Evolutionary conservation across 2,888 invertebrate genomes (phyloP).

Genomic region (Eubasilissa splendida): DNA sequence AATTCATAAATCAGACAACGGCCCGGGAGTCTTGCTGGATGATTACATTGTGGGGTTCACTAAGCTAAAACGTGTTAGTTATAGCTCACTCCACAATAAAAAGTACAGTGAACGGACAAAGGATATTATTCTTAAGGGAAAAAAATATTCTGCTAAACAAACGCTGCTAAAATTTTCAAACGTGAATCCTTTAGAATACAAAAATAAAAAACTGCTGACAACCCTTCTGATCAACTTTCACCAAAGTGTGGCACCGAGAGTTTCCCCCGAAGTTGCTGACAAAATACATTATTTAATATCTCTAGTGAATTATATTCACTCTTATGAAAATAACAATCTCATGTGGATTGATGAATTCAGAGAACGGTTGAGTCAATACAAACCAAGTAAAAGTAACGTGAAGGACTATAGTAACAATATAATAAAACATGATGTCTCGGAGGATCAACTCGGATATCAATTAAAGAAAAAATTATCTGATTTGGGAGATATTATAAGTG

Average conservation of each 20-base stretch:
- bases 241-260: neutral
- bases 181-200: neutral
- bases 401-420: neutral
- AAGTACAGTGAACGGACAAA: neutral
- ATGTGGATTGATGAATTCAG: constrained; percentile 16
- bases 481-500: neutral
- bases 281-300: neutral
- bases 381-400: neutral
- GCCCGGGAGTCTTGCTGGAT: neutral
- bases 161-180: neutral
- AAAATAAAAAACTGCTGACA: neutral
- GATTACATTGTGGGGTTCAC: neutral
- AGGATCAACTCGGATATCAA: neutral
- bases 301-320: neutral
- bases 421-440: no score
- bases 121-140: neutral
- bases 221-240: neutral
- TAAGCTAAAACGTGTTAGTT: no score
- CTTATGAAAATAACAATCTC: neutral
- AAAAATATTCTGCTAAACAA: constrained; percentile 6
- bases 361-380: constrained; percentile 6
- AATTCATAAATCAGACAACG: neutral
- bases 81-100: neutral
- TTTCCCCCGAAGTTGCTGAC: neutral
- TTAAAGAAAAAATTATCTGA: neutral